Evolutionary conservation across 1,140 invertebrate species (phyloP).

Genomic region (Camponotus floridanus): DNA sequence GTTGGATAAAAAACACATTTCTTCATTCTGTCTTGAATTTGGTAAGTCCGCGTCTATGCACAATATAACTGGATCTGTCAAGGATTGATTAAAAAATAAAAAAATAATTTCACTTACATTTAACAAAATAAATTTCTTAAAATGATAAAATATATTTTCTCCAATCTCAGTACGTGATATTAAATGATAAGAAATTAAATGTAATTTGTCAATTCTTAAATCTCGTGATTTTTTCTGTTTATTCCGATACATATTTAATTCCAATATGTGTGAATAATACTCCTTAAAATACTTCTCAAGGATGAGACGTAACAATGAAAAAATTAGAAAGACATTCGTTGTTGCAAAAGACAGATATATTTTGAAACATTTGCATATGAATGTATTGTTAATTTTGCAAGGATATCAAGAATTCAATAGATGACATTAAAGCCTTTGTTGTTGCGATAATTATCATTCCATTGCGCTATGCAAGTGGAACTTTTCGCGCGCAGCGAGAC

Average conservation of each 20-base stretch:
- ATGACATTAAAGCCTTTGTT: slow-evolving; percentile 17
- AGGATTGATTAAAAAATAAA: slow-evolving; percentile 13
- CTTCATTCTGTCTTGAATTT: slow-evolving; percentile 26
- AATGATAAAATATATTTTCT: no score
- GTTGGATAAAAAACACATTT: slow-evolving; percentile 4
- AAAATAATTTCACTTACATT: not conserved
- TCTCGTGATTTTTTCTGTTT: not conserved
- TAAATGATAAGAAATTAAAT: not conserved
- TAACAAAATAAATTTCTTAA: no score
- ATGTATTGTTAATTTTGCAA: slow-evolving; percentile 3
- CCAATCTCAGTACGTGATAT: not conserved
- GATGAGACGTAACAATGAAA: not conserved
- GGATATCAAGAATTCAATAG: not conserved
- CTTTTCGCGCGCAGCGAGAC: slow-evolving; percentile 13
- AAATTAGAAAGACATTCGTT: slow-evolving; percentile 16
- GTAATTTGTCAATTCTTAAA: not conserved
- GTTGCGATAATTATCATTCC: slow-evolving; percentile 37
- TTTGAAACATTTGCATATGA: not conserved
- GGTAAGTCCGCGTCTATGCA: slow-evolving; percentile 34
- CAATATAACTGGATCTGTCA: slow-evolving; percentile 5
- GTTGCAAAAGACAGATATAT: not conserved
- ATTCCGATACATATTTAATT: not conserved
- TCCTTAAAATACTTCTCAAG: no score
- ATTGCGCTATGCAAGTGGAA: slow-evolving; percentile 6
- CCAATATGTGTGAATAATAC: not conserved